These are phyloP conservation scores for Platyrinchus mystaceus DNA, from an alignment of 2,797 vertebrate genomes.

Conservation along the genomic window DNA sequence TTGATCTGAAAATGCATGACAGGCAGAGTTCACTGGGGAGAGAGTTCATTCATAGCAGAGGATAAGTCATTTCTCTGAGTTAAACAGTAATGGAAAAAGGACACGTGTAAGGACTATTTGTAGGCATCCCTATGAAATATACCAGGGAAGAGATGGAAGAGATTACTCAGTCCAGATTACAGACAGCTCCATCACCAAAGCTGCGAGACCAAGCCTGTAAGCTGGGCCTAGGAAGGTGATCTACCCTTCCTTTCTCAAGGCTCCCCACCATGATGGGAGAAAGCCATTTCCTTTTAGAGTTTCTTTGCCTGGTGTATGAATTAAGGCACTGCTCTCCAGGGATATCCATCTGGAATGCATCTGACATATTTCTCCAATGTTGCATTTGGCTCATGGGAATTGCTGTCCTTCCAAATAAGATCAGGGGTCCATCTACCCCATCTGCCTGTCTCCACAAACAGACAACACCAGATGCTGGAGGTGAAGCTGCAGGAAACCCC, in stretches of 20 bases:
- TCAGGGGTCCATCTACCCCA: constrained; percentile 45
- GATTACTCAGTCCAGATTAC: background rate
- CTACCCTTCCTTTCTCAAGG: background rate
- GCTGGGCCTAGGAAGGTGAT: constrained; percentile 11
- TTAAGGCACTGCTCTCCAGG: constrained; percentile 46
- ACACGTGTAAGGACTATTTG: background rate
- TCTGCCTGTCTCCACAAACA: constrained; percentile 17
- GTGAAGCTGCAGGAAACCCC: constrained; percentile 58
- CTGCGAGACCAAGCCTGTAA: background rate
- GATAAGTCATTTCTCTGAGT: background rate
- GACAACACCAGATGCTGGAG: constrained; percentile 60
- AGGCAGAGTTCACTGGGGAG: background rate
- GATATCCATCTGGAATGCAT: constrained; percentile 55
- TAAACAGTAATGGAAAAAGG: background rate
- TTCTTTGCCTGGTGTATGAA: constrained; percentile 49
- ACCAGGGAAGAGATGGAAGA: background rate
- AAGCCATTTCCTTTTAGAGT: constrained; percentile 47
- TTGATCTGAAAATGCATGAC: background rate
- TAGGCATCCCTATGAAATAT: background rate
- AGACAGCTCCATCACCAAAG: background rate
- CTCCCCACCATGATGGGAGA: background rate
- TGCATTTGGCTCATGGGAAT: constrained; percentile 38
- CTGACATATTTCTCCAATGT: constrained; percentile 49
- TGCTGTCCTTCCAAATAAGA: constrained; percentile 52
- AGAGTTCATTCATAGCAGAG: background rate